Evolutionary conservation across 2,888 invertebrate genomes (phyloP), one percentile per base, ranked within the genome.

Genomic region (Myathropa florea): DNA sequence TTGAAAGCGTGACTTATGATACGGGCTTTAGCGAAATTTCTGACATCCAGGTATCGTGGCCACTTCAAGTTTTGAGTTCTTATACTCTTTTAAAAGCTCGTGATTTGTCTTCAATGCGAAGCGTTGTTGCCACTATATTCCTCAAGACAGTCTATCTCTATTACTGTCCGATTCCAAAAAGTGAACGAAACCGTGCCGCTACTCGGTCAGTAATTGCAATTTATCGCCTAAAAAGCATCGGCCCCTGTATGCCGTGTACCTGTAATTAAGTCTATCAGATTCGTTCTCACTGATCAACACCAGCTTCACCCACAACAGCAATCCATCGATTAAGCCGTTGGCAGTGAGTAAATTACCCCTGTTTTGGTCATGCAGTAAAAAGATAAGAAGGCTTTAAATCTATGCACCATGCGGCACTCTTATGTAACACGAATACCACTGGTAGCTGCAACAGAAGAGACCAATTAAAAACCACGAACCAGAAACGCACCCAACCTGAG

Each of bases 301-400:
- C 21, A 60, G 53, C 39, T 79, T 68, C 84, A 84, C 80, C 80
- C 84, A 84, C 84, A 80, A 84, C 60, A 60, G 21, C 46, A 18
- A 24, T 46, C 26, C 14, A 39, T 3, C 75, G 64, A 84, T 84
- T 84, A 81, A 81, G 67, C 63, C 72, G 81, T 81, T 77, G 76
- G 80, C 72, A 60, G 67, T 60, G 61, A 77, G 76, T 85, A 81
- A 81, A 85, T 81, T 81, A 85, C 77, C 72, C 72, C 77, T 71
- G 63, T 46, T 68, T 81, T 67, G 72, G 71, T 72, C 33, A 59
- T 79, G 79, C 79, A 65, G 46, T 65, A 79, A 79, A 70, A 33
- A 75, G 80, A 80, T 84, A 84, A 63, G 72, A 46, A 18, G 64
- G n/a, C n/a, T n/a, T n/a, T n/a, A n/a, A n/a, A n/a, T n/a, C n/a